Conservation (phyloP, 1,140 invertebrate species). For the Ditylenchus dipsaci region DNA sequence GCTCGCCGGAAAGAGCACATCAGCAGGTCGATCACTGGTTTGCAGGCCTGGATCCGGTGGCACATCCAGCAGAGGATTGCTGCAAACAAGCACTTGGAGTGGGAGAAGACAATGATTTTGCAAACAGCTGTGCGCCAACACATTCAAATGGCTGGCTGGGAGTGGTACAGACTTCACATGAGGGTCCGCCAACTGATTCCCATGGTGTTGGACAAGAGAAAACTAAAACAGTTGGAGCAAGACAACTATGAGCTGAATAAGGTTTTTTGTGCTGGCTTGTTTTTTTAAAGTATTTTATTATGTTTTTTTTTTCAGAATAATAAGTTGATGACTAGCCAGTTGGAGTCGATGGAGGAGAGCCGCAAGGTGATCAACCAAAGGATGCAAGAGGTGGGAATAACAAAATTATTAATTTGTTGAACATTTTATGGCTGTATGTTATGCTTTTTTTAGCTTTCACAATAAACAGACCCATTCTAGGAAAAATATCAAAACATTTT, state of each 20-base stretch:
- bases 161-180: conserved; percentile 19
- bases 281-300: neutral
- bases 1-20: conserved; percentile 31
- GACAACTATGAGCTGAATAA: conserved; percentile 12
- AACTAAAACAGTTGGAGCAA: conserved; percentile 15
- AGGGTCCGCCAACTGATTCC: conserved; percentile 24
- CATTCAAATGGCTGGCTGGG: conserved; percentile 11
- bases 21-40: conserved; percentile 17
- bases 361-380: no score
- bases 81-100: conserved; percentile 27
- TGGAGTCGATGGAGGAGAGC: no score
- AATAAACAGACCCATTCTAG: no score
- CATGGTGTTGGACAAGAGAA: conserved; percentile 28
- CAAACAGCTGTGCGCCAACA: conserved; percentile 41
- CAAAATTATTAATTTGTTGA: no score
- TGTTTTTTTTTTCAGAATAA: neutral
- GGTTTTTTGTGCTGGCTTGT: neutral
- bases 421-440: no score
- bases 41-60: conserved; percentile 51
- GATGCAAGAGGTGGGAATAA: no score
- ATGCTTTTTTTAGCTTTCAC: no score
- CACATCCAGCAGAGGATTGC: conserved; percentile 15
- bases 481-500: neutral
- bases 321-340: neutral
- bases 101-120: conserved; percentile 24